phyloP scores from a whole-genome alignment of 2,797 vertebrate species.

The Aulostomus chinensis region DNA sequence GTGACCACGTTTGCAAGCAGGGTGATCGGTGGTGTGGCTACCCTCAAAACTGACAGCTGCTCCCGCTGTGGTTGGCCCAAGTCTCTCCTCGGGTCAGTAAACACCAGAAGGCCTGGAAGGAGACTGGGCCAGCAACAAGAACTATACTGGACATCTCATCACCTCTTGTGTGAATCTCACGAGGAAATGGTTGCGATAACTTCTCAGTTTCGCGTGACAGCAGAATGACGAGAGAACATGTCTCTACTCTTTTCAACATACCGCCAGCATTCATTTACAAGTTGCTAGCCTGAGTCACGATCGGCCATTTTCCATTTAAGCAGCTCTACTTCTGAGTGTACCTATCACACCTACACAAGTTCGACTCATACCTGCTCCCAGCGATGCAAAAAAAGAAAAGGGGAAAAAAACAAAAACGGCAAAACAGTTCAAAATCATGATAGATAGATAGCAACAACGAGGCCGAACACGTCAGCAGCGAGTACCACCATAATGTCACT shows the following conservation, averaged over 20 bases:
- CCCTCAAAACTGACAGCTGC: conserved; percentile 73
- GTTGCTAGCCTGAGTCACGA: conserved; percentile 56
- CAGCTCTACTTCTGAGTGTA: conserved; percentile 35
- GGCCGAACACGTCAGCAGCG: conserved; percentile 32
- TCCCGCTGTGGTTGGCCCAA: conserved; percentile 57
- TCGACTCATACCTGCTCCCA: conserved; percentile 28
- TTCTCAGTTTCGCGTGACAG: not conserved
- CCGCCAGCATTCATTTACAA: conserved; percentile 19
- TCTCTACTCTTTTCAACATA: not conserved
- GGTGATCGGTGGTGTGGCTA: conserved; percentile 27
- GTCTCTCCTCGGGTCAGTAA: conserved; percentile 64
- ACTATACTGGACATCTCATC: conserved; percentile 37
- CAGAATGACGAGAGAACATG: too few species aligned
- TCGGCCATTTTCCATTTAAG: conserved; percentile 36
- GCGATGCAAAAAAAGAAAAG: conserved; percentile 36
- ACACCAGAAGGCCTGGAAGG: conserved; percentile 75
- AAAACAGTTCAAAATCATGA: conserved; percentile 24
- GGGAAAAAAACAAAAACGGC: too few species aligned
- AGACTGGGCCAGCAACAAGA: conserved; percentile 57
- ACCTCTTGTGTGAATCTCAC: conserved; percentile 32
- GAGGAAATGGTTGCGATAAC: conserved; percentile 16
- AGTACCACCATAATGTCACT: not conserved
- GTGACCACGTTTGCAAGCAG: conserved; percentile 8
- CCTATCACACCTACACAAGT: conserved; percentile 59
- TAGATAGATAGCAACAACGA: conserved; percentile 19